Base-by-base conservation (phyloP, 64 coral and sea anemone genomes). In the Porites australiensis region DNA sequence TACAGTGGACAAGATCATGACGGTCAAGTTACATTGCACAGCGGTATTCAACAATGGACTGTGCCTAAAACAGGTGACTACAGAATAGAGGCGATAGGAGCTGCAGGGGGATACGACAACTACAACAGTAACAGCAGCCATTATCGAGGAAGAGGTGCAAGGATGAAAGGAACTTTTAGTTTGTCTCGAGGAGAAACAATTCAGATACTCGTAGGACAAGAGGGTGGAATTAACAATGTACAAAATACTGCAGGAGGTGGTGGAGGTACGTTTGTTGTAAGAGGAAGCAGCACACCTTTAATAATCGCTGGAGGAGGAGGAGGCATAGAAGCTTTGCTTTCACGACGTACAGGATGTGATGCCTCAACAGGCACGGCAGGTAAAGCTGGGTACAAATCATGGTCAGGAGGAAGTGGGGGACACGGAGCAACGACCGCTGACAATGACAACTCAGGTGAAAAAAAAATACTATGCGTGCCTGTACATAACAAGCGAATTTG, bases 41-140 rank as follows among this genome's bases (percentile, higher is more conserved):
- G 63, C 83, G 83, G 83, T 15, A 86, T 86, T 70, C 83, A 86
- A 20, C 64, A 64, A 9, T 86, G 83, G 83, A 18, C 4, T 20
- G 83, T 86, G 46, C 64, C 83, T 50, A 21, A 83, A 37, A 66
- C 7, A 23, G 78, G 52, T 19, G 59, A 81, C 3, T 81, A 81
- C 78, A 81, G 53, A 60, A 89, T 89, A 58, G 87, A 89, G 13
- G 87, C 58, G 23, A 61, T 89, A 8, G 87, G 87, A 43, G 87
- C 87, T 65, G 22, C 58, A 20, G 87, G 74, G 5, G 87, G 87
- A 7, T 89, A 78, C 50, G 74, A 51, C 15, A 2, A 1, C 2
- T 4, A n/a, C 5, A 89, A n/a, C n/a, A n/a, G 67, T 19, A 89
- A 63, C 50, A 57, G 54, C 7, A 37, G 15, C 12, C 72, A 3